phyloP scores from a whole-genome alignment of 2,888 invertebrate genomes.

The Campaea margaritaria region DNA sequence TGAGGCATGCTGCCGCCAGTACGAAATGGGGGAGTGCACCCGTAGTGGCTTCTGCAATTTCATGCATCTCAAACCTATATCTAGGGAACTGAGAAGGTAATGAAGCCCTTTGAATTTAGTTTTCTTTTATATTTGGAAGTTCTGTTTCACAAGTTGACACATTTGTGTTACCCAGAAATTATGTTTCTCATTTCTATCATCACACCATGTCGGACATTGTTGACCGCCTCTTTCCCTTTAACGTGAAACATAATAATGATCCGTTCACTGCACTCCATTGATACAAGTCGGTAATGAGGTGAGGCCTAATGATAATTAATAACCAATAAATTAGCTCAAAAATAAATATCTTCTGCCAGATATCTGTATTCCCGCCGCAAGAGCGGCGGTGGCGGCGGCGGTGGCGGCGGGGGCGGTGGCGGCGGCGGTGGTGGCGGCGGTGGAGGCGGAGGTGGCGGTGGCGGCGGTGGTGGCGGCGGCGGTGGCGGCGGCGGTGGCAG shows the following conservation, averaged over 20 bases:
- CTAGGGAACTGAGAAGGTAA: conserved; percentile 95
- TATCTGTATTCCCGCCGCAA: conserved; percentile 90
- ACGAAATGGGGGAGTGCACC: conserved; percentile 99
- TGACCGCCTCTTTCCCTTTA: neutral
- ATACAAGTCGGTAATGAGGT: too few species aligned
- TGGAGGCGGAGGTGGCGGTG: conserved; percentile 74
- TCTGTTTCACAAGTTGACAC: too few species aligned
- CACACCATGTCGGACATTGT: too few species aligned
- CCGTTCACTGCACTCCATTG: too few species aligned
- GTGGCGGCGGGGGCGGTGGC: conserved; percentile 53
- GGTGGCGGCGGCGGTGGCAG: conserved; percentile 43
- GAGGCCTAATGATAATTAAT: too few species aligned
- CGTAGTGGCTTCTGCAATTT: conserved; percentile 99
- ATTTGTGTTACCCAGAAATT: too few species aligned
- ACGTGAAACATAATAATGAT: neutral
- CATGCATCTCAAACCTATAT: conserved; percentile 99
- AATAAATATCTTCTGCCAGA: conserved; percentile 61
- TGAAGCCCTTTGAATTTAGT: neutral
- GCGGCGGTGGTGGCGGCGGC: conserved; percentile 61
- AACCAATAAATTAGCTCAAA: too few species aligned
- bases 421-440: conserved; percentile 84
- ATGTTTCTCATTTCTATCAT: too few species aligned
- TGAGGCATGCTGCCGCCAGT: conserved; percentile 99
- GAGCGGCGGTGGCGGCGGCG: conserved; percentile 53
- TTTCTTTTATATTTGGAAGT: neutral